Conservation (phyloP, 2,113 vertebrate genomes). For the Loxodonta africana region DNA sequence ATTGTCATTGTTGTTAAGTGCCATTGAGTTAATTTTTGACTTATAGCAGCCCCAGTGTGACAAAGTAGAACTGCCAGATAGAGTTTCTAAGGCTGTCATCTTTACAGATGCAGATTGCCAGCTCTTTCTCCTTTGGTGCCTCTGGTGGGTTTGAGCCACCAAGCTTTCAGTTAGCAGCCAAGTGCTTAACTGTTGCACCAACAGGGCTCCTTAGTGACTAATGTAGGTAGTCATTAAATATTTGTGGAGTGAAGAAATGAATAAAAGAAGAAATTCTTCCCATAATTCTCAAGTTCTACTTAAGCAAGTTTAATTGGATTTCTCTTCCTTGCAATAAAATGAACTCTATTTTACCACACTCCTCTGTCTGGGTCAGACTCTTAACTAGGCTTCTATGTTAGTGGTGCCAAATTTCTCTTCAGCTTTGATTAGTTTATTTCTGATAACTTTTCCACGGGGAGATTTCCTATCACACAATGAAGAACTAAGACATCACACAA, state of each 20-base stretch:
- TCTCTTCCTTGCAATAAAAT: not conserved
- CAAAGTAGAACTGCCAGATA: too few relatives aligned
- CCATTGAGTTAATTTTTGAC: too few relatives aligned
- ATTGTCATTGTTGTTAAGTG: too few relatives aligned
- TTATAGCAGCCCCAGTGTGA: too few relatives aligned
- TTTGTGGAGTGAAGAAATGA: not conserved
- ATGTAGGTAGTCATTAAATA: not conserved
- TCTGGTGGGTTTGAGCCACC: too few relatives aligned
- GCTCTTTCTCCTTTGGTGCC: too few relatives aligned
- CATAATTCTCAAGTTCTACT: not conserved
- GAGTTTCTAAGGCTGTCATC: too few relatives aligned
- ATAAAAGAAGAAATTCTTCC: not conserved
- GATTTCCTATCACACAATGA: not conserved
- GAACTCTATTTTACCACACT: not conserved
- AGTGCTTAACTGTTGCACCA: too few relatives aligned
- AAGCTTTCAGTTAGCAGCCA: too few relatives aligned
- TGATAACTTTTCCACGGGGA: not conserved
- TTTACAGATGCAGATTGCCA: too few relatives aligned
- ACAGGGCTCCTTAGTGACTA: not conserved
- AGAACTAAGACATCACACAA: not conserved
- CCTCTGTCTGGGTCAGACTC: not conserved
- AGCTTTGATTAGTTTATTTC: not conserved
- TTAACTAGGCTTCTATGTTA: not conserved
- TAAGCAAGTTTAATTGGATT: not conserved
- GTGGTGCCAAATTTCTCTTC: not conserved